Base-by-base conservation (phyloP, 2,113 vertebrate genomes). In the Nesoenas mayeri region DNA sequence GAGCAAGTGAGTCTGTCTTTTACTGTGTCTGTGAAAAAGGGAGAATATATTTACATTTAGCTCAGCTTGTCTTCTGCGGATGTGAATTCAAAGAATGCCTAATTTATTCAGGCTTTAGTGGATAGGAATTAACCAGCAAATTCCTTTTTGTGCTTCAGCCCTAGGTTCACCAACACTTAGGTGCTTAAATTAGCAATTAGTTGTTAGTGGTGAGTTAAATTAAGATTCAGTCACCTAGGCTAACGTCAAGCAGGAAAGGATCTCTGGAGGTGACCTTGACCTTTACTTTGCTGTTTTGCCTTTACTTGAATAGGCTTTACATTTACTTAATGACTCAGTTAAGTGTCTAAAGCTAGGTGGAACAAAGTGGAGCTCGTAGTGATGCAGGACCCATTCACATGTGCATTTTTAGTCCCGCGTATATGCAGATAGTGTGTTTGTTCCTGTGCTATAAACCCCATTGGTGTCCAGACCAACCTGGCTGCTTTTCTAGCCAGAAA, bases 331-430 rank as follows among this genome's bases (percentile, higher is more conserved):
- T 51, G 60, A 10, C 15, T 67, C 6, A 26, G 2, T n/a, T 53
- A 40, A 77, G 29, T 73, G 15, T 29, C 31, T 65, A 26, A 65
- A 66, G 1, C 10, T 40, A 36, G 9, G 29, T 22, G 34, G 25
- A 48, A 60, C 1, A 4, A 70, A n/a, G 12, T 64, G 53, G 25
- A 93, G 25, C 47, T 66, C 2, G 1, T 34, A 61, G 1, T 36
- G 10, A 4, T 60, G 47, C 10, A 66, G 34, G 31, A 86, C 11
- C 7, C 15, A 15, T 11, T 18, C 29, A 32, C 0, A 0, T 5
- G 15, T 15, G 16, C 14, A 36, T 14, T 80, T 54, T 29, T 9
- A 61, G 28, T 12, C 15, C 8, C 21, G 32, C 53, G 5, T 48
- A 12, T 15, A 26, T 0, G 1, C n/a, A 48, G 22, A 17, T 8